Evolutionary conservation across 2,888 invertebrate genomes (phyloP).

Genomic region (Anticlea derivata): DNA sequence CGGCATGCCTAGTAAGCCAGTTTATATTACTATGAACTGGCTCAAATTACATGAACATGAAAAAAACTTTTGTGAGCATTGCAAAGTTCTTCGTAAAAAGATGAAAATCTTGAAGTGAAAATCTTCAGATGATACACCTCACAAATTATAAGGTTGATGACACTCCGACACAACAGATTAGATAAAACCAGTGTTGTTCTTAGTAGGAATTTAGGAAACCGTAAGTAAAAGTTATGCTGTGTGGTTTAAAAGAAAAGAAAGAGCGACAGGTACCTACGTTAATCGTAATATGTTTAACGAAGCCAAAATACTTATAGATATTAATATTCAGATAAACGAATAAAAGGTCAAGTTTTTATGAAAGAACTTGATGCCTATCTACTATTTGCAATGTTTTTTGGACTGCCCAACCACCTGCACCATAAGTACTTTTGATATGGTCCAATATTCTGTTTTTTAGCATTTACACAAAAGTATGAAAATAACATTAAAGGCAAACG

Average conservation of each 20-base stretch:
- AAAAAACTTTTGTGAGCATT: no score
- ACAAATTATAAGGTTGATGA: slow-evolving; percentile 44
- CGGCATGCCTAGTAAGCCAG: not conserved
- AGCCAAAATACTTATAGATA: no score
- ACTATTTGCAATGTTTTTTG: not conserved
- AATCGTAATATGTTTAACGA: no score
- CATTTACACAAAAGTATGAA: no score
- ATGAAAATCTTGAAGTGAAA: not conserved
- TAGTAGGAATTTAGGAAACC: slow-evolving; percentile 37
- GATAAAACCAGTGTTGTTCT: slow-evolving; percentile 43
- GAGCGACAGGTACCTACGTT: no score
- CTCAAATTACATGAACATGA: no score
- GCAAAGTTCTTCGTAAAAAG: not conserved
- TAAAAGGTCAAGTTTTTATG: slow-evolving; percentile 1
- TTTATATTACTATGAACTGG: no score
- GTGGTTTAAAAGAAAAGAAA: slow-evolving; percentile 28
- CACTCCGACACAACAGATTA: slow-evolving; percentile 43
- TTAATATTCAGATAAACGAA: no score
- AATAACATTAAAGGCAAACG: no score
- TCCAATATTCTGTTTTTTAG: no score
- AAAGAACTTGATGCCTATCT: no score
- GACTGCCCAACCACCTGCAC: not conserved
- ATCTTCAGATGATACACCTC: slow-evolving; percentile 20
- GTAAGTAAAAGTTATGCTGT: slow-evolving; percentile 36
- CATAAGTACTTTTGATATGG: not conserved